Conservation (phyloP, 2,888 invertebrate species). For the Glomeris marginata region DNA sequence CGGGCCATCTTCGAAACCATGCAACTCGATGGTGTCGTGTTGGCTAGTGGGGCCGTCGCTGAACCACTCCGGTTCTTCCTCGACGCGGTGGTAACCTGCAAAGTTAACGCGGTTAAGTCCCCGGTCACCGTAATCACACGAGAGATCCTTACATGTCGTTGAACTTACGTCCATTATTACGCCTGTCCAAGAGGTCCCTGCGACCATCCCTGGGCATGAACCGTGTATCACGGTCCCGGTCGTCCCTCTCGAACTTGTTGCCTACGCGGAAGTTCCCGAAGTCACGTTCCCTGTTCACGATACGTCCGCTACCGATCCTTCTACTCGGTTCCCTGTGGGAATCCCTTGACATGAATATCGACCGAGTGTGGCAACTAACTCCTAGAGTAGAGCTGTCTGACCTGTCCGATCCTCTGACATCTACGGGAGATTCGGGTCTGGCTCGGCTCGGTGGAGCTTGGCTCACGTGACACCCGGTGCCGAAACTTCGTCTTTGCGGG, state of each 20-base stretch:
- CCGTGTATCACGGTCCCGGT: constrained; percentile 9
- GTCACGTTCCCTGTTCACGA: constrained; percentile 49
- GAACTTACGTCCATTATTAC: constrained; percentile 38
- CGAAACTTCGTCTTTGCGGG: constrained; percentile 72
- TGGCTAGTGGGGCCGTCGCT: constrained; percentile 69
- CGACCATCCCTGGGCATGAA: constrained; percentile 27
- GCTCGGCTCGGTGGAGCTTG: constrained; percentile 22
- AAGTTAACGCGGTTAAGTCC: background rate
- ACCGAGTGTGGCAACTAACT: background rate
- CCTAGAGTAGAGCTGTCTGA: background rate
- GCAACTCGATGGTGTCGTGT: constrained; percentile 79
- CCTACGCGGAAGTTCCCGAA: constrained; percentile 16
- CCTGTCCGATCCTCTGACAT: constrained; percentile 17
- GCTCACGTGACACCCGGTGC: constrained; percentile 68
- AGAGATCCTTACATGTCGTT: too few relatives aligned
- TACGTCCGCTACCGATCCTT: constrained; percentile 73
- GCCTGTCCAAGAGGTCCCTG: constrained; percentile 14
- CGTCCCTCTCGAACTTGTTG: constrained; percentile 19
- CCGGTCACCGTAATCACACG: too few relatives aligned
- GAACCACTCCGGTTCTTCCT: constrained; percentile 72
- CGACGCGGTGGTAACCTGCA: constrained; percentile 21
- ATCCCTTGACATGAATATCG: constrained; percentile 8
- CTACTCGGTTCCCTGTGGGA: constrained; percentile 18
- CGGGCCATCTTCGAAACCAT: constrained; percentile 64
- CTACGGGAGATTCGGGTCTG: constrained; percentile 18